phyloP scores from a whole-genome alignment of 2,888 invertebrate species.

The Brachypalpus laphriformis region DNA sequence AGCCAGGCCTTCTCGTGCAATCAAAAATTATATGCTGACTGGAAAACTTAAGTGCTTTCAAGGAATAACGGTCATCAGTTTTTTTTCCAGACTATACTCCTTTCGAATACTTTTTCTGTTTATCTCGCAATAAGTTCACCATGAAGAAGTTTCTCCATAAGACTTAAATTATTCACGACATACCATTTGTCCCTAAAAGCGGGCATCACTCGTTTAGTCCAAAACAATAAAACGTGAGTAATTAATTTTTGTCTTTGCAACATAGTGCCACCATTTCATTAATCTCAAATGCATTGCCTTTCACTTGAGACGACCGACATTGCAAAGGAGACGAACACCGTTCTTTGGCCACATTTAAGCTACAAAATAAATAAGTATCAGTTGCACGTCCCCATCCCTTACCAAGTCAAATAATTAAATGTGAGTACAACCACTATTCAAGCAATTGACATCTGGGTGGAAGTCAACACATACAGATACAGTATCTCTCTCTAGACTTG shows the following conservation, averaged over 20 bases:
- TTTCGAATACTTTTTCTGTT: too few species aligned
- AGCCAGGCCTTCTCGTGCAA: too few species aligned
- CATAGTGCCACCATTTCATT: slow-evolving; percentile 31
- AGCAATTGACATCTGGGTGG: slow-evolving; percentile 40
- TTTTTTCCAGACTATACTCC: too few species aligned
- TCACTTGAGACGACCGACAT: slow-evolving; percentile 37
- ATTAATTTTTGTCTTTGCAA: slow-evolving; percentile 30
- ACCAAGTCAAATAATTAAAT: slow-evolving; percentile 51
- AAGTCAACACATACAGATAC: not conserved
- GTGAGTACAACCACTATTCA: slow-evolving; percentile 29
- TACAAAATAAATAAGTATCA: slow-evolving; percentile 7
- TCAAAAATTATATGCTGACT: too few species aligned
- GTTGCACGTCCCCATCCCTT: slow-evolving; percentile 7
- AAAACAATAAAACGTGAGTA: slow-evolving; percentile 29
- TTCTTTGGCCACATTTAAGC: not conserved
- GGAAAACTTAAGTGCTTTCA: too few species aligned
- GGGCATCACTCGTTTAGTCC: not conserved
- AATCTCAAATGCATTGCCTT: slow-evolving; percentile 35
- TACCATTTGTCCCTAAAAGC: not conserved
- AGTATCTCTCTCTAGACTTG: not conserved
- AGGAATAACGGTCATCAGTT: too few species aligned
- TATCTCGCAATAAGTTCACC: too few species aligned
- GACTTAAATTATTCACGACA: not conserved
- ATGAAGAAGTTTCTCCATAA: not conserved
- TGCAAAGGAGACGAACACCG: not conserved